Evolutionary conservation across 2,113 vertebrate species (phyloP).

Genomic region (Phalacrocorax pelagicus): DNA sequence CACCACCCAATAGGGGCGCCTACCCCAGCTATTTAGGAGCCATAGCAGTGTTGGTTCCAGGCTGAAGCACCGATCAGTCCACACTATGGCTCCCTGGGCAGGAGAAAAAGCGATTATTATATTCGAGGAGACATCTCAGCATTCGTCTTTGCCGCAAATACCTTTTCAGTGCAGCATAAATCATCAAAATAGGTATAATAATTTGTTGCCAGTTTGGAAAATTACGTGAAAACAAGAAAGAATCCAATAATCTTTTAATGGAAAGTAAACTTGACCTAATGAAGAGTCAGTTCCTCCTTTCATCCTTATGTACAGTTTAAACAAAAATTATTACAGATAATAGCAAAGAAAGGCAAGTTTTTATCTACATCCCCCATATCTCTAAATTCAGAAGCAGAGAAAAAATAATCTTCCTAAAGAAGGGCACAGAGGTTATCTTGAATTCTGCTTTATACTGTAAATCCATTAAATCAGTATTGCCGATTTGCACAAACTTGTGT

Average conservation of each 20-base stretch:
- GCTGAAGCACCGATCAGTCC: neutral
- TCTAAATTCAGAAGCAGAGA: neutral
- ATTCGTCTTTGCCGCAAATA: conserved; percentile 18
- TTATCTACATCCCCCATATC: neutral
- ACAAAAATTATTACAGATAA: neutral
- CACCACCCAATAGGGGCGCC: neutral
- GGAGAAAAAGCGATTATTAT: neutral
- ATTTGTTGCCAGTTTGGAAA: conserved; percentile 55
- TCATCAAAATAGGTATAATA: conserved; percentile 36
- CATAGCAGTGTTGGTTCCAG: neutral
- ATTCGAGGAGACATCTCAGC: neutral
- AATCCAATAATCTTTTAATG: conserved; percentile 56
- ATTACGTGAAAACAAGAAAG: conserved; percentile 53
- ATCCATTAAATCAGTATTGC: neutral
- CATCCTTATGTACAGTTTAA: conserved; percentile 29
- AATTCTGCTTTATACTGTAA: neutral
- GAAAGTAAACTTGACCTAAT: conserved; percentile 54
- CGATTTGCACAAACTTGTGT: neutral
- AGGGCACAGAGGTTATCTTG: neutral
- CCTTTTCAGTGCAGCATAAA: conserved; percentile 46
- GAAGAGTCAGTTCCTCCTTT: conserved; percentile 67
- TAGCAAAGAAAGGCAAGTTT: neutral
- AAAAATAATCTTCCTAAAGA: neutral
- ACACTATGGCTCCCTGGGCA: neutral
- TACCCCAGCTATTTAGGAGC: neutral